Percentiles rank a stretch among this genome's conserved stretches.
Conservation (phyloP, 2,888 invertebrate genomes). For the Dastarcus helophoroides region DNA sequence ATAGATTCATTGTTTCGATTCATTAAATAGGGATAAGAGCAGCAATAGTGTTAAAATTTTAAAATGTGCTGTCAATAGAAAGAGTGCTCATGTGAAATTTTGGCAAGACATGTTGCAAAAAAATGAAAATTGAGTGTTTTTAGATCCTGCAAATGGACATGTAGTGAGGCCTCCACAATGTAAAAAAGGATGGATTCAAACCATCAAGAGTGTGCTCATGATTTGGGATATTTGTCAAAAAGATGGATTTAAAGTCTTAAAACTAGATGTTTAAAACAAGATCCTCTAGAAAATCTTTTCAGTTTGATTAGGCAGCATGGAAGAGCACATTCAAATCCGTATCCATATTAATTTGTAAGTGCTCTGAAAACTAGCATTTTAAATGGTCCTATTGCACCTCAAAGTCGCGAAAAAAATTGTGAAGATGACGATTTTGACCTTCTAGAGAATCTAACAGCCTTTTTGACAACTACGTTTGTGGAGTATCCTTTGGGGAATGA, state of each 20-base stretch:
- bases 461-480: too few relatives aligned
- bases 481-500: too few relatives aligned
- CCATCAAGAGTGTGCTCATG: neutral
- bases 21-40: too few relatives aligned
- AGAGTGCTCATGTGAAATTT: too few relatives aligned
- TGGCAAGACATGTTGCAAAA: too few relatives aligned
- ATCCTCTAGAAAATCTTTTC: constrained; percentile 13
- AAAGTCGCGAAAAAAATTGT: constrained; percentile 3
- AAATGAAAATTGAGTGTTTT: neutral
- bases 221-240: constrained; percentile 1
- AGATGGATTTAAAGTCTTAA: neutral
- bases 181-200: constrained; percentile 4
- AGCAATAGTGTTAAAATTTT: too few relatives aligned
- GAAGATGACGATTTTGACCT: constrained; percentile 2
- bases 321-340: constrained; percentile 9
- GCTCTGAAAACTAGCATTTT: constrained; percentile 11
- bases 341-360: constrained; percentile 10
- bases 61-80: too few relatives aligned
- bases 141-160: constrained; percentile 2
- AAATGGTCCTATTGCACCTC: constrained; percentile 9
- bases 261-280: constrained; percentile 8
- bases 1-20: too few relatives aligned
- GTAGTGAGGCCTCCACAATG: neutral
- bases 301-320: constrained; percentile 11
- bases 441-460: too few relatives aligned